Conservation (phyloP, 2,113 vertebrate genomes). For the Microtus ochrogaster region DNA sequence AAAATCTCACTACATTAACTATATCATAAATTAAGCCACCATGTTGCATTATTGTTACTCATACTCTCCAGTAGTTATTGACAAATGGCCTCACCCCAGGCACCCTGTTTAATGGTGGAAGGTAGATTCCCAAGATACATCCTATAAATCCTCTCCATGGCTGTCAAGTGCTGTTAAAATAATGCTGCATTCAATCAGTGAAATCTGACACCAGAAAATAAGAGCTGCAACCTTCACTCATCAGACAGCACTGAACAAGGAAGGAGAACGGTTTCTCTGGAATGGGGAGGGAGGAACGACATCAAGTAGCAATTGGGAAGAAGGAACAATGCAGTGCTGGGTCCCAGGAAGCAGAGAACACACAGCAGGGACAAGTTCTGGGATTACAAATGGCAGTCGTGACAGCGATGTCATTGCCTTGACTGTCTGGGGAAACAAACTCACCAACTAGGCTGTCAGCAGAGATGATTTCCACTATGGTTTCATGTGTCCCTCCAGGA, state of each 20-base stretch:
- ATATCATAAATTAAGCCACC: not conserved
- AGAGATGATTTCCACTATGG: not conserved
- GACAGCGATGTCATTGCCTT: too few species aligned
- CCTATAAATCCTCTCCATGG: conserved; percentile 3
- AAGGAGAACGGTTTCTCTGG: not conserved
- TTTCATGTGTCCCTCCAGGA: not conserved
- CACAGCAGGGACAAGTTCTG: accelerated
- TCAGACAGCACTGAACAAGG: not conserved
- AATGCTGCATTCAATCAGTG: conserved; percentile 46
- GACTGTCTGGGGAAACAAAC: not conserved
- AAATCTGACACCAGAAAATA: not conserved
- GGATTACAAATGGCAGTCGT: not conserved
- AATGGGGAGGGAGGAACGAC: not conserved
- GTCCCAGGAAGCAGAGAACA: not conserved
- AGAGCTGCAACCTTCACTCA: not conserved
- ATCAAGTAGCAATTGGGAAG: not conserved
- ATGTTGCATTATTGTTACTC: not conserved
- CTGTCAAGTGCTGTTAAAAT: conserved; percentile 25
- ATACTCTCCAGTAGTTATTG: not conserved
- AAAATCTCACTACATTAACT: not conserved
- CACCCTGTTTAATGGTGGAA: not conserved
- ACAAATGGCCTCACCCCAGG: not conserved
- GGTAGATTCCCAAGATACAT: not conserved
- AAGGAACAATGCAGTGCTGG: accelerated
- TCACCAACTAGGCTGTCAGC: not conserved